A percentile compares a stretch with the other conserved stretches of the same genome.
Evolutionary conservation across 2,888 invertebrate species (phyloP).

Genomic region (Junonia oenone): DNA sequence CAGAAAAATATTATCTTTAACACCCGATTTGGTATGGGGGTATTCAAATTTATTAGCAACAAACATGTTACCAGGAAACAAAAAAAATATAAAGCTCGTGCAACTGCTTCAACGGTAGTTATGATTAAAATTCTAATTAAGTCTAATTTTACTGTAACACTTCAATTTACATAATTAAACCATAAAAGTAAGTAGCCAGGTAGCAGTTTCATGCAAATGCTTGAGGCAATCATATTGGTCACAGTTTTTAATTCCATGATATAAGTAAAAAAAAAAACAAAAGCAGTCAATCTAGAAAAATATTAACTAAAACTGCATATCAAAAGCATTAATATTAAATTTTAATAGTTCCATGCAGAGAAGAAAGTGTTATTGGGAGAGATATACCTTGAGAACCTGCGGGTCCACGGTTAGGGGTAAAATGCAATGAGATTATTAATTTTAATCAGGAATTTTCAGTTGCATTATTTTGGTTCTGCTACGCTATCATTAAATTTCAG

Average conservation of each 20-base stretch:
- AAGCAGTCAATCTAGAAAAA: conserved; percentile 11
- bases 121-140: conserved; percentile 7
- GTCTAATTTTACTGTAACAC: not conserved
- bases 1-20: not conserved
- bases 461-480: conserved; percentile 49
- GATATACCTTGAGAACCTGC: conserved; percentile 81
- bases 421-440: conserved; percentile 76
- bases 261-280: conserved; percentile 10
- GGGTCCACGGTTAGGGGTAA: conserved; percentile 75
- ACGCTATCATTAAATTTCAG: conserved; percentile 49
- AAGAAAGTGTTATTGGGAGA: conserved; percentile 73
- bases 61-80: conserved; percentile 13
- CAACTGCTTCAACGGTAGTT: conserved; percentile 8
- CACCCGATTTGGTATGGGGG: conserved; percentile 3
- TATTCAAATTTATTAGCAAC: conserved; percentile 9
- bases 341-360: conserved; percentile 61
- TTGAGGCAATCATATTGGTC: conserved; percentile 12
- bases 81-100: conserved; percentile 23
- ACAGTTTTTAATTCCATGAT: conserved; percentile 3
- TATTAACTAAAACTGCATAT: conserved; percentile 33
- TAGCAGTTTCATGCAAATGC: conserved; percentile 26
- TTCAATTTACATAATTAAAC: conserved; percentile 4
- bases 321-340: conserved; percentile 34
- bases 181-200: conserved; percentile 19
- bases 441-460: conserved; percentile 64